Conservation (phyloP, 2,797 vertebrate species). For the Botia kubotai region DNA sequence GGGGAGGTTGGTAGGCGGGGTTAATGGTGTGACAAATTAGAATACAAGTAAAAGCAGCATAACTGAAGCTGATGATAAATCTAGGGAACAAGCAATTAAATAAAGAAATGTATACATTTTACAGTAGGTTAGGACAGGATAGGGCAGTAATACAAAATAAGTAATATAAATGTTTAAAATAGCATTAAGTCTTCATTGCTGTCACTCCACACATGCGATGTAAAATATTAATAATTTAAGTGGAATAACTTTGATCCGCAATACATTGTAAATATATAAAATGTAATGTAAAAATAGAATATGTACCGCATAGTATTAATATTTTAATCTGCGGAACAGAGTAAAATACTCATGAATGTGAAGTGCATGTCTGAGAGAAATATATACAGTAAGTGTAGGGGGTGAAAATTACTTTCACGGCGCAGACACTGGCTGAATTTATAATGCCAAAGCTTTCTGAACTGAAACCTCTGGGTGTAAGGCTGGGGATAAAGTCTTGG, state of each 20-base stretch:
- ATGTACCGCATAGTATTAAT: too few relatives aligned
- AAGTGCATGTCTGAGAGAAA: background rate
- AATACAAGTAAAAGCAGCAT: conserved; percentile 4
- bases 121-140: background rate
- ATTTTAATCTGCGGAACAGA: too few relatives aligned
- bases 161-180: too few relatives aligned
- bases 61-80: background rate
- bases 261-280: too few relatives aligned
- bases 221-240: too few relatives aligned
- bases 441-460: conserved; percentile 25
- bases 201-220: too few relatives aligned
- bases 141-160: too few relatives aligned
- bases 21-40: background rate
- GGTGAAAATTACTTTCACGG: background rate
- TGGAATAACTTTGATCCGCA: too few relatives aligned
- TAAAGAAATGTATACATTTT: background rate
- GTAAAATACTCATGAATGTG: background rate
- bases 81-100: too few relatives aligned
- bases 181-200: too few relatives aligned
- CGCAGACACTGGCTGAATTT: conserved; percentile 5
- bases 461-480: background rate
- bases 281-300: too few relatives aligned
- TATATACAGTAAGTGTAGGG: background rate
- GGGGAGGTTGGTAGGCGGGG: too few relatives aligned
- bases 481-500: background rate